Percentiles rank a stretch among this genome's conserved stretches.
Evolutionary conservation across 2,888 invertebrate genomes (phyloP).

Genomic region (Leptarthrus brevirostris): DNA sequence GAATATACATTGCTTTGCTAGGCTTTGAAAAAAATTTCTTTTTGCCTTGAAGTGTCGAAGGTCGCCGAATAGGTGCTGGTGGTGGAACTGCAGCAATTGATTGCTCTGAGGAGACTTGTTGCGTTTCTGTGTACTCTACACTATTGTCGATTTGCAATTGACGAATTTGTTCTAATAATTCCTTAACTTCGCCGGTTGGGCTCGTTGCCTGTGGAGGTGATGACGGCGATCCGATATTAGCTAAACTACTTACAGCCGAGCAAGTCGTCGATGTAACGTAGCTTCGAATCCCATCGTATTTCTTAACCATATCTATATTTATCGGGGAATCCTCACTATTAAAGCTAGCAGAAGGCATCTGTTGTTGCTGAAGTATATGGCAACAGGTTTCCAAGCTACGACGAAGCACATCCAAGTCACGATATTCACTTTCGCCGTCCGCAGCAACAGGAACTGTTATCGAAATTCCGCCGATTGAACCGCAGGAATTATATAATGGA

Average conservation of each 20-base stretch:
- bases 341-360: conserved; percentile 57
- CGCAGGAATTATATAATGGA: conserved; percentile 61
- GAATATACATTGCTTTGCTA: conserved; percentile 78
- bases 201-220: conserved; percentile 87
- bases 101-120: conserved; percentile 28
- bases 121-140: conserved; percentile 64
- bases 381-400: conserved; percentile 65
- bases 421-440: conserved; percentile 59
- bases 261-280: conserved; percentile 70
- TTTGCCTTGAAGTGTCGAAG: conserved; percentile 62
- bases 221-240: conserved; percentile 75
- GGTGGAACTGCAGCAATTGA: conserved; percentile 61
- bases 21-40: conserved; percentile 70
- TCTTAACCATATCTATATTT: conserved; percentile 59
- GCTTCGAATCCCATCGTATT: conserved; percentile 61
- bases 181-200: conserved; percentile 79
- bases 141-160: conserved; percentile 71
- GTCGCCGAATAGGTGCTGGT: conserved; percentile 60
- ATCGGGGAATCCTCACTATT: conserved; percentile 57
- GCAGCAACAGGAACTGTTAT: conserved; percentile 60
- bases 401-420: conserved; percentile 60
- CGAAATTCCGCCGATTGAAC: conserved; percentile 62
- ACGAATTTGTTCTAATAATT: conserved; percentile 78
- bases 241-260: conserved; percentile 78
- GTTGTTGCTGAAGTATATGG: conserved; percentile 61